Evolutionary conservation across 2,113 vertebrate genomes (phyloP).

Genomic region (Elachura formosa): DNA sequence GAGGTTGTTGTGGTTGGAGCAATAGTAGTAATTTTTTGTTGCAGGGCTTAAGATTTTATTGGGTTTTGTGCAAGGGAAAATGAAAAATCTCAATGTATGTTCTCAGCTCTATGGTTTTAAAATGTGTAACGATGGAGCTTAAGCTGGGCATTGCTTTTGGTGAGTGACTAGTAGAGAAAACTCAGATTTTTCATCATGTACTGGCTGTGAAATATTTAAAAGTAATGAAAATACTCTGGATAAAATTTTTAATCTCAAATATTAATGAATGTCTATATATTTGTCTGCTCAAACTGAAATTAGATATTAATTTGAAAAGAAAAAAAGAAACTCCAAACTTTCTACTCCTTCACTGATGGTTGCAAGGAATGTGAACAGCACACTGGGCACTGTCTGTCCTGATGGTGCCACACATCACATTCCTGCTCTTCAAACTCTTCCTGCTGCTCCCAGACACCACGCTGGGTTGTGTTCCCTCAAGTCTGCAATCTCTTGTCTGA

Average conservation of each 20-base stretch:
- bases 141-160: background rate
- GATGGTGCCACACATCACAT: background rate
- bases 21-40: conserved; percentile 27
- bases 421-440: background rate
- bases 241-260: background rate
- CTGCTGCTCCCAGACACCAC: background rate
- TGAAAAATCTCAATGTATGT: background rate
- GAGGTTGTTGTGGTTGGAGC: conserved; percentile 4
- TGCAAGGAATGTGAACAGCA: background rate
- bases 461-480: rapidly evolving
- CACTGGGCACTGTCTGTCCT: background rate
- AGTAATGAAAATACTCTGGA: background rate
- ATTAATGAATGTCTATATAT: background rate
- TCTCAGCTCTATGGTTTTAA: background rate
- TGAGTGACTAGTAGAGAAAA: background rate
- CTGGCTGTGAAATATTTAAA: background rate
- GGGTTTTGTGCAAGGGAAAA: conserved; percentile 10
- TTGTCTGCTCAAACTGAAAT: background rate
- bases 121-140: background rate
- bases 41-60: conserved; percentile 22
- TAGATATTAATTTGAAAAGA: background rate
- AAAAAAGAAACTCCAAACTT: background rate
- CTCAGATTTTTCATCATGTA: background rate
- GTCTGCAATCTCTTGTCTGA: rapidly evolving
- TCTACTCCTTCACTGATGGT: background rate